phyloP scores from a whole-genome alignment of 2,797 vertebrate genomes.

The Helarctos malayanus region DNA sequence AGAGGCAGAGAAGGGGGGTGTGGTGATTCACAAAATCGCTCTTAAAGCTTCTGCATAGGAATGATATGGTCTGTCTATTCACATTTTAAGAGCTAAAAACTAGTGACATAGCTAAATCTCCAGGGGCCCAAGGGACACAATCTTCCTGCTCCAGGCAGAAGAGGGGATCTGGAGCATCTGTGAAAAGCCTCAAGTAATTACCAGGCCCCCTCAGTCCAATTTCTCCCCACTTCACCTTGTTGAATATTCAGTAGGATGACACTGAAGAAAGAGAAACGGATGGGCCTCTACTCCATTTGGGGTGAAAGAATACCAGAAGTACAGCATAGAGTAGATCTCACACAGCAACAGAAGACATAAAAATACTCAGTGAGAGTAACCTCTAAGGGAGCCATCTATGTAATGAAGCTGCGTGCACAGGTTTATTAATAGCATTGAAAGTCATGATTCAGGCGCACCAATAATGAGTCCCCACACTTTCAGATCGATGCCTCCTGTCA shows the following conservation, averaged over 20 bases:
- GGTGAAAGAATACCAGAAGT: neutral
- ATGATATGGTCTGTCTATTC: neutral
- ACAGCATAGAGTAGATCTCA: neutral
- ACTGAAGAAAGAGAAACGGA: neutral
- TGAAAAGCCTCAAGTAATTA: neutral
- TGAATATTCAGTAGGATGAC: neutral
- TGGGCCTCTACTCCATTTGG: neutral
- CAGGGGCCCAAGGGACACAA: neutral
- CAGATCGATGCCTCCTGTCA: neutral
- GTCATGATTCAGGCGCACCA: neutral
- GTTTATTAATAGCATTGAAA: neutral
- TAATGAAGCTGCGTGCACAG: neutral
- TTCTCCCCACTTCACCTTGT: neutral
- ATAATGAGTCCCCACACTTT: neutral
- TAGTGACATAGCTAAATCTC: slow-evolving; percentile 4
- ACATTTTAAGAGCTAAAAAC: neutral
- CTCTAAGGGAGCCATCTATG: neutral
- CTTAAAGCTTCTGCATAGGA: neutral
- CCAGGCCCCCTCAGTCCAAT: neutral
- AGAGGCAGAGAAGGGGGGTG: neutral
- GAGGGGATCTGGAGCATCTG: neutral
- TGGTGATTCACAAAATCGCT: neutral
- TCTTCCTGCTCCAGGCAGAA: neutral
- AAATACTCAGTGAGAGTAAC: neutral
- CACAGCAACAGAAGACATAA: neutral